These are phyloP conservation scores for Porites australiensis DNA, from an alignment of 64 coral and sea anemone species.

Conservation along the genomic window DNA sequence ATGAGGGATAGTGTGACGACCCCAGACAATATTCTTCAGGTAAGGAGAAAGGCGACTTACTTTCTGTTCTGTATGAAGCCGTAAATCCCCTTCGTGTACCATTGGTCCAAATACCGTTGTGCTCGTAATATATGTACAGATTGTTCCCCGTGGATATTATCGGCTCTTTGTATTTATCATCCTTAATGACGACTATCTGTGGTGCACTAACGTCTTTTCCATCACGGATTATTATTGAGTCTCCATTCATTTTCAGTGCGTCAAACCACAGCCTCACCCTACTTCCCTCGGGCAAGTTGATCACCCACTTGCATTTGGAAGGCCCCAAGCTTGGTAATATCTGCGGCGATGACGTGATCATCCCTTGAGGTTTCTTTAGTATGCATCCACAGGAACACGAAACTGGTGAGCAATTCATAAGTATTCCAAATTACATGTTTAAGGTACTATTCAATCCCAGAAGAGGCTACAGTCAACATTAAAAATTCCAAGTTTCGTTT, in stretches of 20 bases:
- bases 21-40: too few relatives aligned
- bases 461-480: too few relatives aligned
- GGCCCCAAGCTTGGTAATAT: slow-evolving; percentile 51
- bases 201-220: slow-evolving; percentile 76
- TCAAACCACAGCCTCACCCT: slow-evolving; percentile 89
- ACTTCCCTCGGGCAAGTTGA: slow-evolving; percentile 46
- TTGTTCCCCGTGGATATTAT: slow-evolving; percentile 69
- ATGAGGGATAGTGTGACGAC: too few relatives aligned
- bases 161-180: not conserved
- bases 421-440: too few relatives aligned
- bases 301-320: slow-evolving; percentile 74
- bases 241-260: slow-evolving; percentile 77
- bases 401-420: slow-evolving; percentile 1
- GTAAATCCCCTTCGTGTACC: slow-evolving; percentile 81
- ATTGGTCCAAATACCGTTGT: slow-evolving; percentile 86
- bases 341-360: slow-evolving; percentile 92
- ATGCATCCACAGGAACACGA: slow-evolving; percentile 88
- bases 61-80: slow-evolving; percentile 76
- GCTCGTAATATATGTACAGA: slow-evolving; percentile 85
- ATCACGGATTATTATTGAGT: slow-evolving; percentile 76
- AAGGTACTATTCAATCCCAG: too few relatives aligned
- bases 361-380: slow-evolving; percentile 73
- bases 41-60: slow-evolving; percentile 36
- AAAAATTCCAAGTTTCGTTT: too few relatives aligned
- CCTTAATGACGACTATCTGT: slow-evolving; percentile 61